These are phyloP conservation scores for Cepphus grylle DNA, from an alignment of 2,113 vertebrate species.

Conservation along the genomic window DNA sequence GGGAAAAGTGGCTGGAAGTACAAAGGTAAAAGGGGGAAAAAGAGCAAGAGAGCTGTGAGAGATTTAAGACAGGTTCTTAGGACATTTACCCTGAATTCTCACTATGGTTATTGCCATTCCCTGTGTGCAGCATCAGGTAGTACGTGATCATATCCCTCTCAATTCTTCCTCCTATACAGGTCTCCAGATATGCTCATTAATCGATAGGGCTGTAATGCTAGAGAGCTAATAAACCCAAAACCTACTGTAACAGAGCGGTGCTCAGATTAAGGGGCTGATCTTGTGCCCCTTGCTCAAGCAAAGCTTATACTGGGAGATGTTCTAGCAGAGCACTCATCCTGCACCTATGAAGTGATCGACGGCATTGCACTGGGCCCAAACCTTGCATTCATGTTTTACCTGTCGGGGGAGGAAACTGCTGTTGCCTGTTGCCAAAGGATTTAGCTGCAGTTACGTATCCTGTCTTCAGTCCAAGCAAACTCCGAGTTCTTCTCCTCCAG, in stretches of 20 bases:
- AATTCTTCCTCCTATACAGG: neutral
- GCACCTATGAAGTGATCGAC: neutral
- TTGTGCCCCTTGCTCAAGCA: neutral
- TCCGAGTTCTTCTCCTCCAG: neutral
- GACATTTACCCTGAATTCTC: neutral
- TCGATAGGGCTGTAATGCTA: neutral
- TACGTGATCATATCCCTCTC: neutral
- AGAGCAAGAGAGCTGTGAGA: neutral
- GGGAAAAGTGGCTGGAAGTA: neutral
- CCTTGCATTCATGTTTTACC: neutral
- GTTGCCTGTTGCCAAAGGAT: neutral
- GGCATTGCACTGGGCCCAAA: neutral
- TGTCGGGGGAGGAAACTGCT: neutral
- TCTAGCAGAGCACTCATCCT: neutral
- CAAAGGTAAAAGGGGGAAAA: neutral
- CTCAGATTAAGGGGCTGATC: neutral
- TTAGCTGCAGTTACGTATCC: neutral
- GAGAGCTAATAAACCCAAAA: neutral
- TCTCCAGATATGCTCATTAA: neutral
- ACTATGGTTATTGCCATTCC: neutral
- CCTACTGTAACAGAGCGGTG: neutral
- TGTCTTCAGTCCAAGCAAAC: neutral
- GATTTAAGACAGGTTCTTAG: neutral
- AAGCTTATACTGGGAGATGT: neutral
- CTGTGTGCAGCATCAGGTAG: neutral